Evolutionary conservation across 2,888 invertebrate species (phyloP).

Genomic region (Leucozona laternaria): DNA sequence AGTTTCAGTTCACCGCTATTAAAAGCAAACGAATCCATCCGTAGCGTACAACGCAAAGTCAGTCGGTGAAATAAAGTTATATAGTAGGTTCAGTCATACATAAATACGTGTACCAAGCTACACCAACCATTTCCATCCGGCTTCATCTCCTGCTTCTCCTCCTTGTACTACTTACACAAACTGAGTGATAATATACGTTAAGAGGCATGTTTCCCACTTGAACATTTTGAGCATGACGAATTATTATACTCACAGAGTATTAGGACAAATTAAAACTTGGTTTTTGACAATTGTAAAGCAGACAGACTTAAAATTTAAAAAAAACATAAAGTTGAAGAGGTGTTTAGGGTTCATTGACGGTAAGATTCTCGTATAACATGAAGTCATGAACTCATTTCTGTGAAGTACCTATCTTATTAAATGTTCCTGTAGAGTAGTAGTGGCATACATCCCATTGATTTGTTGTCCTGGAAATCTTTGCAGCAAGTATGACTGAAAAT

Average conservation of each 20-base stretch:
- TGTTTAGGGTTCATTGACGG: slow-evolving; percentile 15
- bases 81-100: slow-evolving; percentile 32
- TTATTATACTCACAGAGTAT: slow-evolving; percentile 28
- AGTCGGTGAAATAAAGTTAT: slow-evolving; percentile 29
- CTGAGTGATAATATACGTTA: slow-evolving; percentile 34
- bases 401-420: background rate
- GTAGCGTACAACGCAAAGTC: slow-evolving; percentile 32
- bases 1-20: slow-evolving; percentile 58
- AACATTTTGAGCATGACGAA: slow-evolving; percentile 31
- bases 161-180: background rate
- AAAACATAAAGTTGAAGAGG: background rate
- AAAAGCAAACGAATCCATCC: slow-evolving; percentile 41
- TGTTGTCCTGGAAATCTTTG: background rate
- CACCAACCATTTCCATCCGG: slow-evolving; percentile 10
- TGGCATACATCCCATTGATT: background rate
- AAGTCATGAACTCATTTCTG: slow-evolving; percentile 1
- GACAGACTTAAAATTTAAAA: background rate
- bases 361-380: background rate
- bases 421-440: background rate
- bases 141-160: background rate
- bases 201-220: slow-evolving; percentile 28
- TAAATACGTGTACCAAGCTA: slow-evolving; percentile 4
- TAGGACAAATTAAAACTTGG: slow-evolving; percentile 34
- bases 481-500: background rate
- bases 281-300: slow-evolving; percentile 34